Base-by-base conservation (phyloP, 1,140 invertebrate genomes). In the Oedothorax gibbosus region DNA sequence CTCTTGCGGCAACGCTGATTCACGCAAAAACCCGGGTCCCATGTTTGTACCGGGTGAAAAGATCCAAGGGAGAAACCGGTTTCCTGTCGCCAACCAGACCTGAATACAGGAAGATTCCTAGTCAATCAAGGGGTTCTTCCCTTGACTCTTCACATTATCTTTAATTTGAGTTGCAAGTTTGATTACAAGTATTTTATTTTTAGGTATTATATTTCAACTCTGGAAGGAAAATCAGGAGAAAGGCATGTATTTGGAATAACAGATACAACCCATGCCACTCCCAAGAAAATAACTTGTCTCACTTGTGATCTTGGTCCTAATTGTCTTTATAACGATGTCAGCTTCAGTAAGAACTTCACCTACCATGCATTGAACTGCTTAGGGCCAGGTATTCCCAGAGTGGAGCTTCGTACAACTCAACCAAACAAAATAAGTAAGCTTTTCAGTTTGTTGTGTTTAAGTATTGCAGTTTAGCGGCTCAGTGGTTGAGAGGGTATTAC, bases 351-450 rank as follows among this genome's bases (percentile, higher is more conserved):
- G 0, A 71, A 91, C 91, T 66, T 92, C 92, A 20, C 92, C 91
- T 96, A 94, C 90, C 95, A 96, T 86, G 91, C 94, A 14, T 88
- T 97, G 57, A 94, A 96, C 89, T 98, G 97, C 89, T 90, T 96
- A 21, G 96, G 96, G 2, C 96, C 96, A 0, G 93, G 94, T 3
- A 93, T 97, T 66, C 96, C 96, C 1, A 93, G 92, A 14, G 93
- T 93, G 65, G 91, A 92, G 18, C 91, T 97, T 73, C 15, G 94
- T 94, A 88, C 92, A 92, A 88, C 92, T 21, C 21, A 75, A 2
- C 53, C 86, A 21, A 82, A 86, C 72, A 82, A 83, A 71, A n/a
- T 86, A 15, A 21, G 81, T 86, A 81, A 80, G 66, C 12, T 65
- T 64, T 12, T 54, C 18, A 12, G 5, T 35, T 35, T 35, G 35